These are phyloP conservation scores for Trichopria drosophilae DNA, from an alignment of 2,888 invertebrate genomes.

Conservation along the genomic window DNA sequence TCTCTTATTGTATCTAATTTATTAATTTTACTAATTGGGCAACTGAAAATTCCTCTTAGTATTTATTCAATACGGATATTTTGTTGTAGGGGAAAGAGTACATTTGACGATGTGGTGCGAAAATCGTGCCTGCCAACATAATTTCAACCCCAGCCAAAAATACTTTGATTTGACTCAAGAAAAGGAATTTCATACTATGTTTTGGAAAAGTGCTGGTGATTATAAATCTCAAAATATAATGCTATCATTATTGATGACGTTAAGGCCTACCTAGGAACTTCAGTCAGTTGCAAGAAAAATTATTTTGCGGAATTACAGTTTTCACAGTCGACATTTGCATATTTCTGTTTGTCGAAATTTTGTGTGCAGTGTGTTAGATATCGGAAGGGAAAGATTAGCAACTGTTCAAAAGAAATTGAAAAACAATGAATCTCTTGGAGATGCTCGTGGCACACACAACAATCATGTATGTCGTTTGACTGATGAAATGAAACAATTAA, in stretches of 20 bases:
- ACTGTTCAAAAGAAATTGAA: neutral
- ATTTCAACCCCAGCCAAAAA: too few relatives aligned
- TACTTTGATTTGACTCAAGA: neutral
- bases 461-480: neutral
- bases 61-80: too few relatives aligned
- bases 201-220: constrained; percentile 2
- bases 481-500: neutral
- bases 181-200: neutral
- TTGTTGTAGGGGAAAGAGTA: too few relatives aligned
- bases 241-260: neutral
- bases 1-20: too few relatives aligned
- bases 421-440: neutral
- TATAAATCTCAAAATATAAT: constrained; percentile 4
- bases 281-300: neutral
- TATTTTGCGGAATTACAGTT: constrained; percentile 1
- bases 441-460: neutral
- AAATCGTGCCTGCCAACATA: too few relatives aligned
- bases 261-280: neutral
- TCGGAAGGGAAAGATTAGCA: constrained; percentile 1
- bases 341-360: constrained; percentile 2
- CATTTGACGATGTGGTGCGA: too few relatives aligned
- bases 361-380: neutral
- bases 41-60: too few relatives aligned
- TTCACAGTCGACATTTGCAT: neutral
- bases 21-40: too few relatives aligned